Evolutionary conservation across 2,888 invertebrate species (phyloP), one percentile per base, ranked within the genome.

Genomic region (Drosophila heteroneura): DNA sequence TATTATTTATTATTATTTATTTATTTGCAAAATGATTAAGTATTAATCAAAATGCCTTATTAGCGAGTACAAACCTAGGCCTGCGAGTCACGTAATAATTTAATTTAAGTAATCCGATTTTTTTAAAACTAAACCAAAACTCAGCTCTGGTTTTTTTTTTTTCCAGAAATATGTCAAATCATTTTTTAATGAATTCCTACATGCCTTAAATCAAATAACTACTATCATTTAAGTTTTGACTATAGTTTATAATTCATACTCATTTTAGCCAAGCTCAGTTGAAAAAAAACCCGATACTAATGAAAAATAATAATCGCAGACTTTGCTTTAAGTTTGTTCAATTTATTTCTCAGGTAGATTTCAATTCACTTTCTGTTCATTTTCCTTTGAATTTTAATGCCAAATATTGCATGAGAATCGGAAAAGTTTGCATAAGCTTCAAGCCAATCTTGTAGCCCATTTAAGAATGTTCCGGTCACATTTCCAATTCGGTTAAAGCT

Each of bases 361-460:
- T 44, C 3, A 44, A 26, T 51, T 26, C 1, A 14, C 26, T 41
- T 5, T 30, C 10, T 16, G 9, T 14, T 5, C 14, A 1, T 1
- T 16, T 61, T 56, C 1, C 28, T n/a, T 28, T 22, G 44, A 22
- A 12, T 44, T 19, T 22, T 9, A 4, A 19, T 12, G 1, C 3
- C 3, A 69, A 57, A 41, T 1, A 22, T 16, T 22, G 10, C 16
- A 37, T 12, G 14, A 41, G 35, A 57, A 41, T 51, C 33, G 35
- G 58, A 37, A 32, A 59, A 41, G 62, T 53, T 74, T n/a, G 35
- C 37, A 56, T 39, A 41, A 56, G 39, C 52, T 79, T 75, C 37
- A 65, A 65, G 81, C 76, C 80, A 77, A 76, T 65, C 75, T 53
- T 22, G 57, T 44, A 54, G 51, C 58, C 53, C 65, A 80, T 77